These are phyloP conservation scores for Aplodontia rufa DNA, from an alignment of 2,113 vertebrate genomes.

Conservation along the genomic window DNA sequence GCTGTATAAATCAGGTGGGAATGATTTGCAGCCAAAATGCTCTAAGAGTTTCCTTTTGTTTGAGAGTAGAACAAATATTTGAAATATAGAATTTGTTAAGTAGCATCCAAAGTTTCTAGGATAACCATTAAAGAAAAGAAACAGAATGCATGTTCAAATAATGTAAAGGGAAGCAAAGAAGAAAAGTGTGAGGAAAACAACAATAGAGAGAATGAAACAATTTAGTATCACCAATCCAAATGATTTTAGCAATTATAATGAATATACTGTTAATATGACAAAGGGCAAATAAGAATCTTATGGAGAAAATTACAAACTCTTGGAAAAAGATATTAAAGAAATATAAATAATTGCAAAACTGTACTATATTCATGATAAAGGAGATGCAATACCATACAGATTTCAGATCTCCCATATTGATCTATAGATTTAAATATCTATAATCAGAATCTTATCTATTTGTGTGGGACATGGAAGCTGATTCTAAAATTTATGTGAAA, in stretches of 20 bases:
- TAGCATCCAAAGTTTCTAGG: constrained; percentile 1
- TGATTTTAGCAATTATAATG: neutral
- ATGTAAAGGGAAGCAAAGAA: neutral
- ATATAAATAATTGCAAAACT: neutral
- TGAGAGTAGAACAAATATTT: neutral
- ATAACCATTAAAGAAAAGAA: neutral
- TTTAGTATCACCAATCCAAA: neutral
- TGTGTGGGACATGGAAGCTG: neutral
- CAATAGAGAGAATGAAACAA: neutral
- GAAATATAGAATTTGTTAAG: constrained; percentile 22
- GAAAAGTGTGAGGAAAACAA: neutral
- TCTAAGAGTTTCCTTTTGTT: neutral
- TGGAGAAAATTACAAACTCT: neutral
- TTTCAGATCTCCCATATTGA: neutral
- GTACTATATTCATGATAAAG: neutral
- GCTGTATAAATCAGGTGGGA: neutral
- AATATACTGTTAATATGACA: neutral
- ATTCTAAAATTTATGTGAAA: neutral
- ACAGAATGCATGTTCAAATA: neutral
- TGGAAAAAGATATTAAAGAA: neutral
- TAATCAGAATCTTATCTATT: neutral
- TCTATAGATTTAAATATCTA: neutral
- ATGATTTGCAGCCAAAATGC: neutral
- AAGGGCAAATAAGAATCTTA: neutral
- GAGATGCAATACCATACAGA: neutral